Percentiles rank a stretch among this genome's conserved stretches.
These are phyloP conservation scores for Oophaga pumilio DNA, from an alignment of 2,113 vertebrate genomes.

Conservation along the genomic window DNA sequence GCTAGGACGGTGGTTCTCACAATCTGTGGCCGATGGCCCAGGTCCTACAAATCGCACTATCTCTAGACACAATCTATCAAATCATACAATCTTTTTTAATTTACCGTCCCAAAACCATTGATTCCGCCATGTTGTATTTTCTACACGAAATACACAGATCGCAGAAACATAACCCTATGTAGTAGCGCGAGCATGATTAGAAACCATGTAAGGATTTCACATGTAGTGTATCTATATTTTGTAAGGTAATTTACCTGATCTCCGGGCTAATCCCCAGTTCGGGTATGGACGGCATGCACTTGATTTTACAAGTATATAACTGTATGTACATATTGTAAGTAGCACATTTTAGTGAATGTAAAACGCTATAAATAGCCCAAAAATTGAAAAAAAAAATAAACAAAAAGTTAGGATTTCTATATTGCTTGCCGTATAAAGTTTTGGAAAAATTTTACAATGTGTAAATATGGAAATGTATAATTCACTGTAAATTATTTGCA, in stretches of 20 bases:
- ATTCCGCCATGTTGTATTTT: background rate
- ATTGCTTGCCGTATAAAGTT: constrained; percentile 53
- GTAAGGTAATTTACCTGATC: constrained; percentile 45
- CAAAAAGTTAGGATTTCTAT: constrained; percentile 50
- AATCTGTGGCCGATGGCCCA: too few species aligned
- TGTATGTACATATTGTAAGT: constrained; percentile 55
- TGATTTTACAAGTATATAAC: constrained; percentile 50
- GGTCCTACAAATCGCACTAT: too few species aligned
- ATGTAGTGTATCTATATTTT: constrained; percentile 58
- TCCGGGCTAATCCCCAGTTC: constrained; percentile 36
- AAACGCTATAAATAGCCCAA: constrained; percentile 51
- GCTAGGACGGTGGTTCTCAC: too few species aligned
- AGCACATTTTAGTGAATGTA: constrained; percentile 56
- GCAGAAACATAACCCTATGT: constrained; percentile 29
- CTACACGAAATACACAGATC: background rate
- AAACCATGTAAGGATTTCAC: constrained; percentile 41
- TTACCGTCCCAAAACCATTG: background rate
- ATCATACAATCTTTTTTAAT: background rate
- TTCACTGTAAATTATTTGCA: constrained; percentile 58
- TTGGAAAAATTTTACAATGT: constrained; percentile 56
- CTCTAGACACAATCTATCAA: too few species aligned
- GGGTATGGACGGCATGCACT: constrained; percentile 55
- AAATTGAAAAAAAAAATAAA: background rate
- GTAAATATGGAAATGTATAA: constrained; percentile 56
- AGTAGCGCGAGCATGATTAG: constrained; percentile 47